These are phyloP conservation scores for Mastomys natalensis DNA, from an alignment of 2,113 vertebrate genomes.

Conservation along the genomic window DNA sequence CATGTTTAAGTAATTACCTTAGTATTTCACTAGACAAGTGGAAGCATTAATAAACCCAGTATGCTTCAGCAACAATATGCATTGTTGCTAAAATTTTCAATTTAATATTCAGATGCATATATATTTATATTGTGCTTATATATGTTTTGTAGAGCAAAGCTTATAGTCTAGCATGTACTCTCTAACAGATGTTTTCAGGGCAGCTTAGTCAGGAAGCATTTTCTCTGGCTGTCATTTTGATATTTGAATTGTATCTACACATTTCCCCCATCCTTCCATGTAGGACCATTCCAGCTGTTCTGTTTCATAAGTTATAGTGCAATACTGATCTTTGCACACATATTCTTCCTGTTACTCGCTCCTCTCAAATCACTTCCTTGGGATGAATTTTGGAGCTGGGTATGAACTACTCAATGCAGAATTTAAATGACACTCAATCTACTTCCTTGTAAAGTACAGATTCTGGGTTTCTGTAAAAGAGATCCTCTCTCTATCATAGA, in stretches of 20 bases:
- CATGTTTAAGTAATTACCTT: background rate
- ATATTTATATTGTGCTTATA: background rate
- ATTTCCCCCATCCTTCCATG: background rate
- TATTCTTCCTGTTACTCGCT: background rate
- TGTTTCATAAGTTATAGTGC: background rate
- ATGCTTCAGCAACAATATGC: background rate
- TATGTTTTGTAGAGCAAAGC: background rate
- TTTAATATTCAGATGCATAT: background rate
- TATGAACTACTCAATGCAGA: background rate
- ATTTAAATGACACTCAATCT: background rate
- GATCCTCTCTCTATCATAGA: background rate
- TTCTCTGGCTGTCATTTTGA: conserved; percentile 7
- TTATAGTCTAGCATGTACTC: background rate
- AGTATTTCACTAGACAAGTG: background rate
- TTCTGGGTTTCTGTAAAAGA: conserved; percentile 14
- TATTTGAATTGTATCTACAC: background rate
- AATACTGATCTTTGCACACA: background rate
- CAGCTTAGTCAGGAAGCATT: conserved; percentile 24
- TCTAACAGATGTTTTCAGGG: background rate
- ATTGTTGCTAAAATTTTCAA: background rate
- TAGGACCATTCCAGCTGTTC: background rate
- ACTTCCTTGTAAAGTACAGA: background rate
- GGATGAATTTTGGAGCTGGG: background rate
- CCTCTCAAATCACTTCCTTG: background rate
- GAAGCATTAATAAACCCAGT: background rate